Evolutionary conservation across 2,888 invertebrate genomes (phyloP).

Genomic region (Agelastica alni): DNA sequence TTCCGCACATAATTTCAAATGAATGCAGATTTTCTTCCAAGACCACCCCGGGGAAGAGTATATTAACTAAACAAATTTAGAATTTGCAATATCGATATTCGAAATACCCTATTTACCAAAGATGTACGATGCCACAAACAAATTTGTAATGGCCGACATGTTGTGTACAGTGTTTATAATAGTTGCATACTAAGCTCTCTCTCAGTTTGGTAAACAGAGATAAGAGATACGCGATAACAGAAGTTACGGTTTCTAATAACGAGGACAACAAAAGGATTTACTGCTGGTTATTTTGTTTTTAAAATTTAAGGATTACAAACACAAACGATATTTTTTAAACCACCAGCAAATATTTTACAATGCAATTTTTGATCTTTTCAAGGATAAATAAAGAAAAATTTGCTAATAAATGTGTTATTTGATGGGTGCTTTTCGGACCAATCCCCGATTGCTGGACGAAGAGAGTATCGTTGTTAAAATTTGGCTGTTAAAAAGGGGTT

Average conservation of each 20-base stretch:
- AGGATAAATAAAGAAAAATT: too few relatives aligned
- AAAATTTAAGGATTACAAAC: too few relatives aligned
- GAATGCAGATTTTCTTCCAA: not conserved
- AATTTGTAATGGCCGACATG: slow-evolving; percentile 4
- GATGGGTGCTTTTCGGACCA: too few relatives aligned
- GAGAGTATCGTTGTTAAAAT: too few relatives aligned
- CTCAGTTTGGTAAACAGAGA: not conserved
- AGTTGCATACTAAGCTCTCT: not conserved
- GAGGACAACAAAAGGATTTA: too few relatives aligned
- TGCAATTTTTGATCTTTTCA: too few relatives aligned
- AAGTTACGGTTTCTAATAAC: not conserved
- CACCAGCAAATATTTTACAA: not conserved
- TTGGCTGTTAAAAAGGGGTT: too few relatives aligned
- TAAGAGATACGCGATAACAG: not conserved
- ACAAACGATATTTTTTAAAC: too few relatives aligned
- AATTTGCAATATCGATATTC: slow-evolving; percentile 8
- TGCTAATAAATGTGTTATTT: too few relatives aligned
- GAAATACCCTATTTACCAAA: slow-evolving; percentile 1
- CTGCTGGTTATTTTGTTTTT: too few relatives aligned
- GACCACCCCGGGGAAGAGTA: not conserved
- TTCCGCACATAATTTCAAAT: not conserved
- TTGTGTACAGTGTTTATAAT: not conserved
- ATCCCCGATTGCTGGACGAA: too few relatives aligned
- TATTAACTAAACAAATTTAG: not conserved
- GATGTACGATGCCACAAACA: slow-evolving; percentile 1